A percentile compares a stretch with the other conserved stretches of the same genome.
phyloP scores from a whole-genome alignment of 2,113 vertebrate species.

The Paratilapia polleni region DNA sequence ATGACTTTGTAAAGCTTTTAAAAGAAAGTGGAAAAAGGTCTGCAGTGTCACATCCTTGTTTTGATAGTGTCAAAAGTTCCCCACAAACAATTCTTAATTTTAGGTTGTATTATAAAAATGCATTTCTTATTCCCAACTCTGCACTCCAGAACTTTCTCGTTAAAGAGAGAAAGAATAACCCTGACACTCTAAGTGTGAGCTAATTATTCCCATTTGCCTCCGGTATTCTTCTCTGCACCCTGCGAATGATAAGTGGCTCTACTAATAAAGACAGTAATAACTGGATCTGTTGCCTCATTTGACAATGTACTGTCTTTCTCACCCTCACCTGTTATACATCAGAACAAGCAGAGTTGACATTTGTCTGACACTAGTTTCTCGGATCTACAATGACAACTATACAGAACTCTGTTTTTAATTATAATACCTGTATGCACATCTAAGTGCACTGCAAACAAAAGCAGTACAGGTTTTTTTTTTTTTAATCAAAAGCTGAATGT shows the following conservation, averaged over 20 bases:
- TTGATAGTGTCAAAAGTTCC: background rate
- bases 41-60: background rate
- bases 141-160: slow-evolving; percentile 15
- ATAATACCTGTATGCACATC: background rate
- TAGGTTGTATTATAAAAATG: background rate
- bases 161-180: slow-evolving; percentile 27
- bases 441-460: background rate
- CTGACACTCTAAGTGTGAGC: slow-evolving; percentile 33
- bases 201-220: slow-evolving; percentile 62
- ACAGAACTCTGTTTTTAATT: slow-evolving; percentile 33
- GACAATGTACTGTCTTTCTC: slow-evolving; percentile 26
- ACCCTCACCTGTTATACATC: background rate
- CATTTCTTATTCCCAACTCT: background rate
- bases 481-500: slow-evolving; percentile 14
- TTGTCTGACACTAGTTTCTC: slow-evolving; percentile 22
- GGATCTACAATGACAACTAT: slow-evolving; percentile 7
- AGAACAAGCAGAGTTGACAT: slow-evolving; percentile 38
- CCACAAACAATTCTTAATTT: background rate
- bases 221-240: slow-evolving; percentile 36
- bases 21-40: slow-evolving; percentile 3
- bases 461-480: background rate
- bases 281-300: slow-evolving; percentile 49
- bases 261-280: slow-evolving; percentile 54
- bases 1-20: slow-evolving; percentile 41
- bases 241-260: slow-evolving; percentile 41